These are phyloP conservation scores for Perizoma flavofasciatum DNA, from an alignment of 2,888 invertebrate genomes.

Conservation along the genomic window DNA sequence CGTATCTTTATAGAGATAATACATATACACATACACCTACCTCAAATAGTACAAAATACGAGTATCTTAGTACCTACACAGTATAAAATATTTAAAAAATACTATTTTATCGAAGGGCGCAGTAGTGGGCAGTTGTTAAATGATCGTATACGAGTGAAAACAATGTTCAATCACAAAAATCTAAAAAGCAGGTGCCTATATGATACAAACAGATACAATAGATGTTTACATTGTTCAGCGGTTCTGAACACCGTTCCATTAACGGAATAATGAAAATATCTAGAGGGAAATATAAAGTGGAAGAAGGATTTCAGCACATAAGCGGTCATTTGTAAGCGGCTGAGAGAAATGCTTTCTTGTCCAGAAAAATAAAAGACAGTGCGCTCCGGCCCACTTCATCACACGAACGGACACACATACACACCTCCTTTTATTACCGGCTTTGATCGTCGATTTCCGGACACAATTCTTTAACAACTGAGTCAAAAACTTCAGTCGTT, in stretches of 20 bases:
- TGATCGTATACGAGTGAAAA: too few species aligned
- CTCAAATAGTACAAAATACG: background rate
- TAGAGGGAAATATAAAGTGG: slow-evolving; percentile 71
- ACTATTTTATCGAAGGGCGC: background rate
- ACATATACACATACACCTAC: background rate
- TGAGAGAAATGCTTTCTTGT: slow-evolving; percentile 75
- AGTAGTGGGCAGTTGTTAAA: slow-evolving; percentile 1
- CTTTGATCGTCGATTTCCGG: slow-evolving; percentile 39
- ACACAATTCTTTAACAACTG: slow-evolving; percentile 38
- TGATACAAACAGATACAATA: slow-evolving; percentile 42
- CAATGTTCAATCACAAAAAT: slow-evolving; percentile 7
- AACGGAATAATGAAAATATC: slow-evolving; percentile 75
- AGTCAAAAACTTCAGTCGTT: slow-evolving; percentile 29
- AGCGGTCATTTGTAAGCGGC: slow-evolving; percentile 79
- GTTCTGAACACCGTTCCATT: slow-evolving; percentile 71
- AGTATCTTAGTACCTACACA: background rate
- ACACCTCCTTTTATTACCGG: slow-evolving; percentile 32
- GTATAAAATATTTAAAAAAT: background rate
- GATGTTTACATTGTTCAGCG: slow-evolving; percentile 68
- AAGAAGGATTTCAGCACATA: slow-evolving; percentile 72
- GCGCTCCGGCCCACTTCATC: slow-evolving; percentile 41
- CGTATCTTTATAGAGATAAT: background rate
- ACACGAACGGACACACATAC: slow-evolving; percentile 27
- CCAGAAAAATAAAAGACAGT: slow-evolving; percentile 73
- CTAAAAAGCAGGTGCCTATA: slow-evolving; percentile 8